These are phyloP conservation scores for Euphonia xanthogaster DNA, from an alignment of 2,797 vertebrate species.

Conservation along the genomic window DNA sequence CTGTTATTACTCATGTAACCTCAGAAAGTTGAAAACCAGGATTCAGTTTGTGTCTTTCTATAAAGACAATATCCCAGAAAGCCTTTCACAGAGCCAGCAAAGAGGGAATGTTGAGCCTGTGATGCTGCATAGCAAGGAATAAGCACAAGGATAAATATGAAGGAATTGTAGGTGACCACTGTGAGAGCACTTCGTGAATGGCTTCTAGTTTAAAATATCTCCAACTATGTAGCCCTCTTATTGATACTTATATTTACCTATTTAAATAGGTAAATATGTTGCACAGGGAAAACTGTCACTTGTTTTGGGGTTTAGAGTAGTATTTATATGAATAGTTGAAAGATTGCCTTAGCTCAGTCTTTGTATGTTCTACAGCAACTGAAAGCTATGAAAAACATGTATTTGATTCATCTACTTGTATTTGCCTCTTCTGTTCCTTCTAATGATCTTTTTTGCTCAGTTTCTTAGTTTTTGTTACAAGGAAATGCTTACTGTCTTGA, in stretches of 20 bases:
- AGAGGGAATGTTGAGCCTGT: background rate
- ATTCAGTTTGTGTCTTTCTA: background rate
- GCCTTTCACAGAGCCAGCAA: background rate
- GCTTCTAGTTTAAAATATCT: background rate
- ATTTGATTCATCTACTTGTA: background rate
- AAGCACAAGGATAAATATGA: background rate
- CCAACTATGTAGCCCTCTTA: background rate
- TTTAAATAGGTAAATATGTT: background rate
- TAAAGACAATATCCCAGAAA: background rate
- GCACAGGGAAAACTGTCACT: background rate
- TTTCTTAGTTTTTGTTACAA: background rate
- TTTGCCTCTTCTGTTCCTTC: background rate
- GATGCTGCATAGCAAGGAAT: background rate
- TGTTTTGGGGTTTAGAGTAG: background rate
- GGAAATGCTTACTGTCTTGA: background rate
- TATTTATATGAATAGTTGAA: background rate
- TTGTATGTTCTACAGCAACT: rapidly evolving
- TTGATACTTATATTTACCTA: background rate
- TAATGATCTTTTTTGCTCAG: background rate
- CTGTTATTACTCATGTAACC: background rate
- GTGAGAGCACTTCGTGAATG: background rate
- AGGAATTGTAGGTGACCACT: background rate
- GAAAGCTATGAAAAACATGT: background rate
- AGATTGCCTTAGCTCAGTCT: background rate
- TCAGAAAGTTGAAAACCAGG: background rate